phyloP scores from a whole-genome alignment of 2,797 vertebrate species.

The Sebastes paucispinis region DNA sequence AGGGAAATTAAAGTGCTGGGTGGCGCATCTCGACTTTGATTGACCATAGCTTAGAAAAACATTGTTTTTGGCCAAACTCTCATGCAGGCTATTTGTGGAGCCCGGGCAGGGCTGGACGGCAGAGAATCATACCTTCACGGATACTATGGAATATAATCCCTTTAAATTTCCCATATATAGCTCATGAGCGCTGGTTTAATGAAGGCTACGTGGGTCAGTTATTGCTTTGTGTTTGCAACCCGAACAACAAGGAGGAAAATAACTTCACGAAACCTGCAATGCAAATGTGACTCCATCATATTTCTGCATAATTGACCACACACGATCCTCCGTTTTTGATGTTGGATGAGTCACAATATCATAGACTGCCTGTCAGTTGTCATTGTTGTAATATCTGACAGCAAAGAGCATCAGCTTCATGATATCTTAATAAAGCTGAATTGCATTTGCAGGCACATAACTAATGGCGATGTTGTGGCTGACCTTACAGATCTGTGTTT shows the following conservation, averaged over 20 bases:
- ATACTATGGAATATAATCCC: conserved; percentile 36
- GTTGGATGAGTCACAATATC: neutral
- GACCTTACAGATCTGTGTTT: conserved; percentile 36
- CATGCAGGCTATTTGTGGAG: conserved; percentile 6
- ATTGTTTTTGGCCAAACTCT: conserved; percentile 56
- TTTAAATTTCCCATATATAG: conserved; percentile 28
- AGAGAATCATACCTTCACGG: neutral
- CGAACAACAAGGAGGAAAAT: neutral
- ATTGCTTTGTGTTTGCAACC: conserved; percentile 24
- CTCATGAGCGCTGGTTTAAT: conserved; percentile 12
- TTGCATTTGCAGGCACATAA: neutral
- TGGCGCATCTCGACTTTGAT: conserved; percentile 19
- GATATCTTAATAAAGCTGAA: neutral
- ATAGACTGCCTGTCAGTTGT: neutral
- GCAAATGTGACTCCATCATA: neutral
- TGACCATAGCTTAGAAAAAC: conserved; percentile 44
- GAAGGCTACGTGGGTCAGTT: neutral
- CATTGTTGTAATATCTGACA: neutral
- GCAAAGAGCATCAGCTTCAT: neutral
- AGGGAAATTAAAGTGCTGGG: conserved; percentile 58
- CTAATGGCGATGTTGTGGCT: neutral
- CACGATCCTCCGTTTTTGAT: neutral
- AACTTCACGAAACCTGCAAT: neutral
- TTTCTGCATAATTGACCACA: neutral
- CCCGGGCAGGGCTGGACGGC: neutral